Base-by-base conservation (phyloP, 1,140 invertebrate genomes). In the Neoseiulus cucumeris region DNA sequence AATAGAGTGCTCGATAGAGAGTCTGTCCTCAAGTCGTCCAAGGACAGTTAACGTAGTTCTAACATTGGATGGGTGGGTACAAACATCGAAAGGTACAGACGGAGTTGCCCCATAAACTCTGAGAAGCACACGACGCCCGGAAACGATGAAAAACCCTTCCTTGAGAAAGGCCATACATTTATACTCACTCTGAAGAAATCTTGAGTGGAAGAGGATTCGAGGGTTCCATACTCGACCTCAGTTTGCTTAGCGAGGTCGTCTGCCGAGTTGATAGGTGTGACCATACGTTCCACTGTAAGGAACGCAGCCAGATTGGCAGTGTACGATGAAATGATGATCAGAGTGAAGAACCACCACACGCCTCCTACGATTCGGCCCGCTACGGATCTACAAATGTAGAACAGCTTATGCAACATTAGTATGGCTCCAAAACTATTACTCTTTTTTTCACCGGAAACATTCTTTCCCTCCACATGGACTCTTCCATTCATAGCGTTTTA, bases 311-410 rank as follows among this genome's bases (percentile, higher is more conserved):
- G 80, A 77, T 98, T 98, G 47, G 94, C 93, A 18, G 94, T 98
- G 76, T 98, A 98, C 12, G 92, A 96, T 44, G 92, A 96, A 67
- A 97, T 93, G 66, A 98, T 82, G 73, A 98, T 97, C 25, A 98
- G 81, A 0, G 93, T 96, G 76, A 98, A 98, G 77, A 98, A 98
- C 93, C 94, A 98, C 94, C 94, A 98, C 0, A 93, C 90, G 64
- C 89, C 89, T 5, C 91, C 91, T 0, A 96, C 91, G 70, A 98
- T 91, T 42, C 94, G 80, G 2, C 92, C 93, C 0, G 89, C 91
- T 66, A 92, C 82, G 1, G 91, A 91, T 72, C 88, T 90, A 73
- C 64, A 72, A 72, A 64, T 67, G 66, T 64, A 45, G 42, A 42
- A 69, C 33, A 39, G 4, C 9, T 6, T 39, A 6, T 39, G 33